These are phyloP conservation scores for Neolamprologus tretocephalus DNA, from an alignment of 2,113 vertebrate genomes.

Conservation along the genomic window DNA sequence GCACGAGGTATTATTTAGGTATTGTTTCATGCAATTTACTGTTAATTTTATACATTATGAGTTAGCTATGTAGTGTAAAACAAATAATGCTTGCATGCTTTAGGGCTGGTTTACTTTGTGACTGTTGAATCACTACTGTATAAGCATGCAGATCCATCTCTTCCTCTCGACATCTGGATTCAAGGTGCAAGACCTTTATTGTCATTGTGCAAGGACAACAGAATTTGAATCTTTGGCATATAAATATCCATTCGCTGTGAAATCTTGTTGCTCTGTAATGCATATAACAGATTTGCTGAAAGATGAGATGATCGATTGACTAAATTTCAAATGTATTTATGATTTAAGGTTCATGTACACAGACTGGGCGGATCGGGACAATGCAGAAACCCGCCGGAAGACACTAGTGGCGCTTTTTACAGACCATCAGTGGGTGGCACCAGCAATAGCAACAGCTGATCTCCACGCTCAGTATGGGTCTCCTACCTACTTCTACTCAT, in stretches of 20 bases:
- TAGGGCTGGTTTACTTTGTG: background rate
- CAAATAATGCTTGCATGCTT: background rate
- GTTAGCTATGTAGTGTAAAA: background rate
- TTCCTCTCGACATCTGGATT: background rate
- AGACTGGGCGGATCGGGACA: constrained; percentile 94
- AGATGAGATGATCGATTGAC: background rate
- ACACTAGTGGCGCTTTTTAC: constrained; percentile 92
- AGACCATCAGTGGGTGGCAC: constrained; percentile 98
- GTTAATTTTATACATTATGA: background rate
- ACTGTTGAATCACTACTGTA: background rate
- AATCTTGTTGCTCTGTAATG: background rate
- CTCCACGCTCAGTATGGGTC: constrained; percentile 96
- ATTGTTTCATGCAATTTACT: background rate
- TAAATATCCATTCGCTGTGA: background rate
- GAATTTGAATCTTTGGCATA: background rate
- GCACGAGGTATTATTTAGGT: background rate
- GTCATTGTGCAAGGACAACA: background rate
- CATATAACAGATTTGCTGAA: background rate
- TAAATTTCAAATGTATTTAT: background rate
- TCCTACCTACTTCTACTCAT: constrained; percentile 96
- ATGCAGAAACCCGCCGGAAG: constrained; percentile 85
- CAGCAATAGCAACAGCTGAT: constrained; percentile 91
- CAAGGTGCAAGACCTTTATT: background rate
- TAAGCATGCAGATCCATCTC: background rate
- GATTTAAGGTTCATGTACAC: constrained; percentile 92